phyloP scores from a whole-genome alignment of 2,888 invertebrate species.

The Acholoe squamosa region DNA sequence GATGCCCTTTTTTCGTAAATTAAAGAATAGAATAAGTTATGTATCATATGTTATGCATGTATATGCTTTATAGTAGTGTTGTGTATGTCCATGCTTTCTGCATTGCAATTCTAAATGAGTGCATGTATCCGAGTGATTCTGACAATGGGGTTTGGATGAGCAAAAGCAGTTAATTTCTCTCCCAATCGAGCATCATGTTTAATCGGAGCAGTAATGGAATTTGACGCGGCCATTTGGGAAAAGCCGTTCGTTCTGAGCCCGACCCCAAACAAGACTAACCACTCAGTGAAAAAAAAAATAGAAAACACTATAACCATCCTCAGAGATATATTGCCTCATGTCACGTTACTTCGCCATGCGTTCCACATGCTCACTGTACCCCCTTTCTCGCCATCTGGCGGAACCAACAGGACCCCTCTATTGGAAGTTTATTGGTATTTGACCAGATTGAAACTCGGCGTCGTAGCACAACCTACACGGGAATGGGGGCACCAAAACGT shows the following conservation, averaged over 20 bases:
- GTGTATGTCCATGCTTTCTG: too few species aligned
- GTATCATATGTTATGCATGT: too few species aligned
- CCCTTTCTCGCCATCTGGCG: background rate
- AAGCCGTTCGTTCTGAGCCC: background rate
- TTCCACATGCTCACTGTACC: background rate
- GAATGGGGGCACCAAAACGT: background rate
- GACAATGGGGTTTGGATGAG: too few species aligned
- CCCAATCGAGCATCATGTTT: background rate
- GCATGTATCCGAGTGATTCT: too few species aligned
- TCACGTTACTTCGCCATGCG: background rate
- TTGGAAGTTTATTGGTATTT: conserved; percentile 9
- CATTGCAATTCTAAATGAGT: too few species aligned
- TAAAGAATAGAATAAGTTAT: too few species aligned
- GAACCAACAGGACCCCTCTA: background rate
- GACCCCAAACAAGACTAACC: background rate
- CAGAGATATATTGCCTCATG: background rate
- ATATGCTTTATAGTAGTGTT: too few species aligned
- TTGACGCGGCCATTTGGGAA: conserved; percentile 27
- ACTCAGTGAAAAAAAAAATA: background rate
- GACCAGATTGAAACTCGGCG: background rate
- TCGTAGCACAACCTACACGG: background rate
- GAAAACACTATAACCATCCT: background rate
- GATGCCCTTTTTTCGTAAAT: too few species aligned
- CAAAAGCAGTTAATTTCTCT: too few species aligned
- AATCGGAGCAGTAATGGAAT: background rate